These are phyloP conservation scores for Tetramorium bicarinatum DNA, from an alignment of 2,888 invertebrate genomes.

Conservation along the genomic window DNA sequence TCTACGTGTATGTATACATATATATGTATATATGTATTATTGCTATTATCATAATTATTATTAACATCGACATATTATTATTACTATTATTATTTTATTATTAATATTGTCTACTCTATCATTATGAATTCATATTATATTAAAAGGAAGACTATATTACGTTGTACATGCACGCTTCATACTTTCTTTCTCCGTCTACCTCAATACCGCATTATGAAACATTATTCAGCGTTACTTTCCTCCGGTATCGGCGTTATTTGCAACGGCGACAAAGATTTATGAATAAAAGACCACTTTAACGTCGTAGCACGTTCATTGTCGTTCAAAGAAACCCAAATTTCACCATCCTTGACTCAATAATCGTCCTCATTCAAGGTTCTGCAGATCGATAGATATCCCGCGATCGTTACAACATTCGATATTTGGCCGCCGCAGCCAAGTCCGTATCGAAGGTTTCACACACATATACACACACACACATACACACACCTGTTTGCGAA, in stretches of 20 bases:
- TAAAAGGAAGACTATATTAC: slow-evolving; percentile 85
- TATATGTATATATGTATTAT: slow-evolving; percentile 70
- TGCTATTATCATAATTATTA: slow-evolving; percentile 81
- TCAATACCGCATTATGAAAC: slow-evolving; percentile 33
- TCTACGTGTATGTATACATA: slow-evolving; percentile 65
- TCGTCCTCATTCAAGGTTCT: slow-evolving; percentile 37
- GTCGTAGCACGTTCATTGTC: slow-evolving; percentile 51
- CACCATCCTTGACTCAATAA: slow-evolving; percentile 26
- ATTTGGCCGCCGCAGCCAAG: neutral
- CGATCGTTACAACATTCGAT: slow-evolving; percentile 1
- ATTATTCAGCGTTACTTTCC: slow-evolving; percentile 12
- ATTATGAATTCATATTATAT: slow-evolving; percentile 85
- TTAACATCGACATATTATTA: slow-evolving; percentile 73
- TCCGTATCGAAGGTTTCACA: neutral
- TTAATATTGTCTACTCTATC: slow-evolving; percentile 83
- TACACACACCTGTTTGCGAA: slow-evolving; percentile 38
- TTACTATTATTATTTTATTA: slow-evolving; percentile 79
- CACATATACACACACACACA: neutral
- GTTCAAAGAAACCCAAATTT: slow-evolving; percentile 36
- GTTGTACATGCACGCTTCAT: slow-evolving; percentile 74
- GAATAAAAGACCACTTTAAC: slow-evolving; percentile 51
- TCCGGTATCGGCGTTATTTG: slow-evolving; percentile 40
- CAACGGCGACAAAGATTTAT: slow-evolving; percentile 32
- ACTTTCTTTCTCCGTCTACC: slow-evolving; percentile 61
- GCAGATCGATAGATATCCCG: slow-evolving; percentile 19